These are phyloP conservation scores for Heliconius cydno DNA, from an alignment of 2,888 invertebrate genomes.

Conservation along the genomic window DNA sequence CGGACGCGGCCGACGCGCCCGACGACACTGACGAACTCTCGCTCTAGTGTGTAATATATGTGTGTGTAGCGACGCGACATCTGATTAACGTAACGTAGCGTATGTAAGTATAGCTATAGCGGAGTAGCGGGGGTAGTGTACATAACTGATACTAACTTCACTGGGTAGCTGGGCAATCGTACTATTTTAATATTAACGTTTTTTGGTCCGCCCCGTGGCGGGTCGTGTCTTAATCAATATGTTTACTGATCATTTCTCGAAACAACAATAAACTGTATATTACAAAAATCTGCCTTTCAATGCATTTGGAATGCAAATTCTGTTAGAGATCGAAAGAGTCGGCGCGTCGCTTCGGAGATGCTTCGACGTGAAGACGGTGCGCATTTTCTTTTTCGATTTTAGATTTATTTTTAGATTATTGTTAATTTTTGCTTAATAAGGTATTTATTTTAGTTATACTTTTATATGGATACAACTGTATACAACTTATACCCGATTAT, in stretches of 20 bases:
- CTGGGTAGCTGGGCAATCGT: constrained; percentile 82
- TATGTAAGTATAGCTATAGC: constrained; percentile 54
- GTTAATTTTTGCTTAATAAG: constrained; percentile 78
- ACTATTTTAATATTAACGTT: constrained; percentile 77
- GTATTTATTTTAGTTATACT: constrained; percentile 83
- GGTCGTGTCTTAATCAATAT: constrained; percentile 47
- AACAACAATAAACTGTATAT: constrained; percentile 70
- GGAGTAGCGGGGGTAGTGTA: constrained; percentile 39
- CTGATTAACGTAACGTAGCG: constrained; percentile 78
- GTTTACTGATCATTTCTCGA: constrained; percentile 58
- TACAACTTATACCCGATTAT: constrained; percentile 66
- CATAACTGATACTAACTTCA: constrained; percentile 77
- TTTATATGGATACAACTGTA: constrained; percentile 81
- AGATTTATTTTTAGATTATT: constrained; percentile 72
- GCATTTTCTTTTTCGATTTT: constrained; percentile 71
- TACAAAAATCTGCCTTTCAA: constrained; percentile 74
- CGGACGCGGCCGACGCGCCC: constrained; percentile 23
- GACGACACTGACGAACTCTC: constrained; percentile 33
- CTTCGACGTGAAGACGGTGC: constrained; percentile 59
- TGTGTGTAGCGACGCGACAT: constrained; percentile 68
- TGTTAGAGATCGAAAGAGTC: constrained; percentile 54
- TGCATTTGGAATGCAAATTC: constrained; percentile 68
- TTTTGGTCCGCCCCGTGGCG: constrained; percentile 55
- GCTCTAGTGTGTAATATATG: constrained; percentile 60
- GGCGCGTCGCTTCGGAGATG: constrained; percentile 45